Conservation (phyloP, 2,113 vertebrate genomes). For the Eudyptes chrysolophus region DNA sequence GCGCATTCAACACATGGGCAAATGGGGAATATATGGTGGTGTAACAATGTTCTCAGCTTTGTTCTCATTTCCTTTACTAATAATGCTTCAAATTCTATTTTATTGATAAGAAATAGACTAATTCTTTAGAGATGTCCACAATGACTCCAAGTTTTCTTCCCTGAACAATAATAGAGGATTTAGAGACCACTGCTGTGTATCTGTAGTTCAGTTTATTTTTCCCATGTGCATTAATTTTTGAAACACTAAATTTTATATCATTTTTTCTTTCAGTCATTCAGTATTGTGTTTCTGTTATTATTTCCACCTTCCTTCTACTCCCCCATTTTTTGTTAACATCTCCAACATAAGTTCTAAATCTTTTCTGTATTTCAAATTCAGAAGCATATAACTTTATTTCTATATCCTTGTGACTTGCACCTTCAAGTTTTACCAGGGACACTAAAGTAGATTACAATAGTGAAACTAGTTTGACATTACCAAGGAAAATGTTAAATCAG, state of each 20-base stretch:
- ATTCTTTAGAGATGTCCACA: neutral
- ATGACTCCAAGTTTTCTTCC: neutral
- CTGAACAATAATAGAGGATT: neutral
- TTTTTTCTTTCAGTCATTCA: neutral
- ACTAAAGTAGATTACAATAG: neutral
- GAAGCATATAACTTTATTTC: neutral
- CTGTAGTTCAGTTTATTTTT: neutral
- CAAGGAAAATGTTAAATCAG: constrained; percentile 17
- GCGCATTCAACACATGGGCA: neutral
- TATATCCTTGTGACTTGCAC: neutral
- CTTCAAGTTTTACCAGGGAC: neutral
- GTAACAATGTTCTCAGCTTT: neutral
- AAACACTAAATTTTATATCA: neutral
- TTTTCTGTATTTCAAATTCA: neutral
- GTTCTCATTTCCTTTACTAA: neutral
- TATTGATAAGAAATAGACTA: neutral
- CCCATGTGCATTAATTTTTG: neutral
- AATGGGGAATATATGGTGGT: neutral
- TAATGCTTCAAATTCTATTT: neutral
- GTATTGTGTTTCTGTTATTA: neutral
- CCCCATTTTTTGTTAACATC: neutral
- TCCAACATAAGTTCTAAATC: neutral
- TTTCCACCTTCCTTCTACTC: neutral
- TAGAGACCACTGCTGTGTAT: neutral
- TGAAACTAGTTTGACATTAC: neutral